Percentiles rank a stretch among this genome's conserved stretches.
These are phyloP conservation scores for Ictalurus furcatus DNA, from an alignment of 2,113 vertebrate species.

Conservation along the genomic window DNA sequence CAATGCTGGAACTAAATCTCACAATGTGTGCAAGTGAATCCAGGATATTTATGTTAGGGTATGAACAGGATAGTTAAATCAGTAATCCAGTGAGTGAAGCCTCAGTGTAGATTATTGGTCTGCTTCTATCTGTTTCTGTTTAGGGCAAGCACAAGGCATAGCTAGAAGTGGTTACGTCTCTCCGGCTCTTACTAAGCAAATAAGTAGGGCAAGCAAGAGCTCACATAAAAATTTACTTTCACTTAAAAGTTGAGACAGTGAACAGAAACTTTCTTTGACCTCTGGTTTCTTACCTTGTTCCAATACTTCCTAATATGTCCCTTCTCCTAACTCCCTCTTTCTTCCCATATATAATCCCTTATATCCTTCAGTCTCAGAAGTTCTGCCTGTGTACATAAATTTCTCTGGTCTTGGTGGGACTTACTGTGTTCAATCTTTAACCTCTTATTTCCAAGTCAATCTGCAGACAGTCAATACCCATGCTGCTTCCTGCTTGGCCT, in stretches of 20 bases:
- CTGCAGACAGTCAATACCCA: background rate
- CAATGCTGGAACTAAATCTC: background rate
- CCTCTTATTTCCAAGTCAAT: conserved; percentile 17
- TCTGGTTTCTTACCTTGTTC: background rate
- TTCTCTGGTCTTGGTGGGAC: background rate
- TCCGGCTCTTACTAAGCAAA: background rate
- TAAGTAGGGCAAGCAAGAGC: background rate
- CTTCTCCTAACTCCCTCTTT: background rate
- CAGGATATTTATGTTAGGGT: background rate
- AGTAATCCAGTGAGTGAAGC: background rate
- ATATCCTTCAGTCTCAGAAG: background rate
- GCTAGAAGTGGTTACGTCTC: background rate
- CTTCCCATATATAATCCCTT: background rate
- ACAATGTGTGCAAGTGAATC: background rate
- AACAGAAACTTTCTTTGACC: conserved; percentile 1
- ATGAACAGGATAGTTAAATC: background rate
- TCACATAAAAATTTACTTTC: background rate
- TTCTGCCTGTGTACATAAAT: background rate
- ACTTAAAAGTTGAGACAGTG: background rate
- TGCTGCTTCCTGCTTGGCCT: background rate
- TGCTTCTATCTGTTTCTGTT: background rate
- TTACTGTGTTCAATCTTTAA: conserved; percentile 10
- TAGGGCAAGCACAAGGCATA: background rate
- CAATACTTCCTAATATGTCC: background rate
- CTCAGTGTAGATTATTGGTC: background rate